These are phyloP conservation scores for Heliconius hortense DNA, from an alignment of 2,888 invertebrate genomes.

Conservation along the genomic window DNA sequence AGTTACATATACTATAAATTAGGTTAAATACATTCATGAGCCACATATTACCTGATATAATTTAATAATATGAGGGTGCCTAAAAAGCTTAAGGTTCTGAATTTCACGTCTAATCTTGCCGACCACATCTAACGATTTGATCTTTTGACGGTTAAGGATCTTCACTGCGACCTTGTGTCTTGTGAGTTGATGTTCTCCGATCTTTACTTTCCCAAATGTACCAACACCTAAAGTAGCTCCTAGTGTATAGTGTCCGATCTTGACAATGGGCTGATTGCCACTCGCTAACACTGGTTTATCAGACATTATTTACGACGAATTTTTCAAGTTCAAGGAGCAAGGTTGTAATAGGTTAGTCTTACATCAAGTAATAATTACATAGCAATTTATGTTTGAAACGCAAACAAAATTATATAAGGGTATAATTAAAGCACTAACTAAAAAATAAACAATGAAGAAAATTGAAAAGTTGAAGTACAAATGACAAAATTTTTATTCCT, in stretches of 20 bases:
- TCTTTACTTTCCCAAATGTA: slow-evolving; percentile 99
- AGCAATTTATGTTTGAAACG: slow-evolving; percentile 11
- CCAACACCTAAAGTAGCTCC: slow-evolving; percentile 95
- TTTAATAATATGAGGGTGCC: slow-evolving; percentile 99
- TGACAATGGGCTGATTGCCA: slow-evolving; percentile 89
- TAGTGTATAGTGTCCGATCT: slow-evolving; percentile 98
- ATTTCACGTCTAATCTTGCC: slow-evolving; percentile 99
- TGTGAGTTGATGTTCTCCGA: slow-evolving; percentile 98
- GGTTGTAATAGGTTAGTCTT: slow-evolving; percentile 26
- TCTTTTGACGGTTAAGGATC: slow-evolving; percentile 98
- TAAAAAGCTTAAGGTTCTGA: slow-evolving; percentile 99
- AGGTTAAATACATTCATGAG: not conserved
- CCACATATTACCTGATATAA: slow-evolving; percentile 86
- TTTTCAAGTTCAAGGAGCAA: slow-evolving; percentile 35
- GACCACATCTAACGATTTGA: slow-evolving; percentile 99
- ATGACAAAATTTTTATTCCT: slow-evolving; percentile 8
- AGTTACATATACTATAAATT: not conserved
- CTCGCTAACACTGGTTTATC: slow-evolving; percentile 69
- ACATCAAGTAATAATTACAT: slow-evolving; percentile 20
- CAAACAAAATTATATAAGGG: slow-evolving; percentile 8
- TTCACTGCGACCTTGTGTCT: slow-evolving; percentile 99
- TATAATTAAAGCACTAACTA: slow-evolving; percentile 3
- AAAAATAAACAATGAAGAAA: slow-evolving; percentile 36
- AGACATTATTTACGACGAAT: slow-evolving; percentile 54
- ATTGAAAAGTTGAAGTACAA: slow-evolving; percentile 28